phyloP scores from a whole-genome alignment of 2,888 invertebrate genomes.

The Tinea pellionella region DNA sequence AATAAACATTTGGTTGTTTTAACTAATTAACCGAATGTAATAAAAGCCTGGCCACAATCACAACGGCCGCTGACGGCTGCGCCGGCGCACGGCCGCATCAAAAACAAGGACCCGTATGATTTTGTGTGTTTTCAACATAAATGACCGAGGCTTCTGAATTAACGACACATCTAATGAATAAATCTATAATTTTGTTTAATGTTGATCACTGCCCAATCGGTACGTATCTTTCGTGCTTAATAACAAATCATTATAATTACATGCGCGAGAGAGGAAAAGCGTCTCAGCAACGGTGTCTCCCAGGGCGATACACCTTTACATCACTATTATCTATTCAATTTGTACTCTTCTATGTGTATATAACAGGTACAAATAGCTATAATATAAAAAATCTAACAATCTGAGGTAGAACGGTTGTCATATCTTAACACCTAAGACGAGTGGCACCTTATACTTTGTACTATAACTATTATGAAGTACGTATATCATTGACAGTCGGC shows the following conservation, averaged over 20 bases:
- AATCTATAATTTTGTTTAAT: conserved; percentile 66
- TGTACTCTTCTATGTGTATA: conserved; percentile 54
- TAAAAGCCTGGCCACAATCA: conserved; percentile 18
- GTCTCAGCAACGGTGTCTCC: neutral
- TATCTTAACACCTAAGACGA: conserved; percentile 20
- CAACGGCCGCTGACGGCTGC: conserved; percentile 37
- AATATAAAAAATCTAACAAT: conserved; percentile 48
- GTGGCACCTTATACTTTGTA: conserved; percentile 25
- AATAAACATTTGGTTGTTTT: neutral
- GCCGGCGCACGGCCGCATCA: conserved; percentile 34
- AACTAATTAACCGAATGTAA: neutral
- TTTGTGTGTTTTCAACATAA: conserved; percentile 51
- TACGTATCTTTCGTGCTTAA: conserved; percentile 68
- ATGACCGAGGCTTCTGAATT: conserved; percentile 44
- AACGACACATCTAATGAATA: conserved; percentile 59
- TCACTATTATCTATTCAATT: conserved; percentile 26
- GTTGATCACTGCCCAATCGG: conserved; percentile 69
- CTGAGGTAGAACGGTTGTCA: conserved; percentile 64
- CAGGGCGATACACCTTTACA: neutral
- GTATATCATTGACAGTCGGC: conserved; percentile 15
- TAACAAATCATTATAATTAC: conserved; percentile 34
- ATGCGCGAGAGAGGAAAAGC: neutral
- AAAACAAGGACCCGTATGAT: conserved; percentile 61
- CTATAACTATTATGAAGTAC: conserved; percentile 16
- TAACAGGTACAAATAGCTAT: conserved; percentile 64